Conservation (phyloP, 2,888 invertebrate genomes). For the Dryobotodes eremita region DNA sequence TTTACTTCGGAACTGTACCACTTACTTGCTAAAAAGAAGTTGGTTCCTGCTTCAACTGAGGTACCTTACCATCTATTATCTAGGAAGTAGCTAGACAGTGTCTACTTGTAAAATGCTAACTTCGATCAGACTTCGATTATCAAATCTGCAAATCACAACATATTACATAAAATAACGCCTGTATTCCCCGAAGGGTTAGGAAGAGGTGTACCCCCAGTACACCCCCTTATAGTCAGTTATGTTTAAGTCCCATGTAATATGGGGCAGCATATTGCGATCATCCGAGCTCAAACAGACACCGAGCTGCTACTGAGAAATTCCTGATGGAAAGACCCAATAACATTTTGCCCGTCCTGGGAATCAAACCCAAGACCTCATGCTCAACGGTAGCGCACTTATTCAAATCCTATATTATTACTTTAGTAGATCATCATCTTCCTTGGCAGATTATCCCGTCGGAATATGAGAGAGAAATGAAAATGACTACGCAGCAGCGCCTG, state of each 20-base stretch:
- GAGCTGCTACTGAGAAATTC: background rate
- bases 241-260: background rate
- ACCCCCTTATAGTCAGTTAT: background rate
- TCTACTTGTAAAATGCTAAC: background rate
- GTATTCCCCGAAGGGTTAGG: background rate
- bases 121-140: background rate
- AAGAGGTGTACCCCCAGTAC: background rate
- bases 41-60: slow-evolving; percentile 76
- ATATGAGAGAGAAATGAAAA: slow-evolving; percentile 83
- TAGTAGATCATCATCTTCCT: slow-evolving; percentile 1
- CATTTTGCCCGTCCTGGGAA: background rate
- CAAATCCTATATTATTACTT: background rate
- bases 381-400: background rate
- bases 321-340: background rate
- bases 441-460: slow-evolving; percentile 82
- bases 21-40: slow-evolving; percentile 82
- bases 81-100: background rate
- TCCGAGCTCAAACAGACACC: background rate
- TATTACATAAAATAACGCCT: background rate
- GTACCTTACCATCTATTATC: slow-evolving; percentile 66
- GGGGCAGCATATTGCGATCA: background rate
- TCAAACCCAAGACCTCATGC: background rate
- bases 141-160: background rate
- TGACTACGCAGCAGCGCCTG: slow-evolving; percentile 80
- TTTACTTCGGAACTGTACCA: slow-evolving; percentile 85